phyloP scores from a whole-genome alignment of 2,113 vertebrate species.

The Campylomormyrus tamandua region DNA sequence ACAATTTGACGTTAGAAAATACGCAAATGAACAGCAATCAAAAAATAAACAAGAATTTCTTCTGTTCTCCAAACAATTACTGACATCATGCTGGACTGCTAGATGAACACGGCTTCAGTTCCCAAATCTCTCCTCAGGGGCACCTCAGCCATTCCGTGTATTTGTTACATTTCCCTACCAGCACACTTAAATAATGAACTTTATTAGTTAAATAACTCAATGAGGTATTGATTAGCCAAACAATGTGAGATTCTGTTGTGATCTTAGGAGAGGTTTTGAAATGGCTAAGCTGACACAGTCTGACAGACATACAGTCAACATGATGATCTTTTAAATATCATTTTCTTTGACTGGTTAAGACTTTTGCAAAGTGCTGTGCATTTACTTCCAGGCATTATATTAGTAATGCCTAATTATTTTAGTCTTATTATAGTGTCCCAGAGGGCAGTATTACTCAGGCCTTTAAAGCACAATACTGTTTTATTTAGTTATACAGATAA shows the following conservation, averaged over 20 bases:
- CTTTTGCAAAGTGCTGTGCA: not conserved
- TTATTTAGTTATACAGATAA: not conserved
- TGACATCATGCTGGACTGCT: not conserved
- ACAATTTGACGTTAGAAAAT: not conserved
- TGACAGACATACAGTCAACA: not conserved
- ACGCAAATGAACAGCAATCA: not conserved
- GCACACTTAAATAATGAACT: not conserved
- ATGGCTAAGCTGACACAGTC: not conserved
- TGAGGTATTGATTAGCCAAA: not conserved
- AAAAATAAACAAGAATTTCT: not conserved
- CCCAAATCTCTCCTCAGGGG: not conserved
- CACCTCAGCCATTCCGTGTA: not conserved
- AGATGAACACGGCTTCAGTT: not conserved
- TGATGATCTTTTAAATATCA: not conserved
- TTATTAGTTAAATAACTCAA: not conserved
- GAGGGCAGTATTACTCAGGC: not conserved
- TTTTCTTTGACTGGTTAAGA: not conserved
- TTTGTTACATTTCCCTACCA: not conserved
- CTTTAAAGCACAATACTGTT: not conserved
- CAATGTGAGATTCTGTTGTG: not conserved
- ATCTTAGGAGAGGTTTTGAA: not conserved
- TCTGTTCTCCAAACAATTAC: not conserved
- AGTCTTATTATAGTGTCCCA: not conserved
- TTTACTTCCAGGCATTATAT: not conserved
- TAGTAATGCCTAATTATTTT: not conserved